phyloP scores from a whole-genome alignment of 1,140 invertebrate genomes.

The Marisa cornuarietis region DNA sequence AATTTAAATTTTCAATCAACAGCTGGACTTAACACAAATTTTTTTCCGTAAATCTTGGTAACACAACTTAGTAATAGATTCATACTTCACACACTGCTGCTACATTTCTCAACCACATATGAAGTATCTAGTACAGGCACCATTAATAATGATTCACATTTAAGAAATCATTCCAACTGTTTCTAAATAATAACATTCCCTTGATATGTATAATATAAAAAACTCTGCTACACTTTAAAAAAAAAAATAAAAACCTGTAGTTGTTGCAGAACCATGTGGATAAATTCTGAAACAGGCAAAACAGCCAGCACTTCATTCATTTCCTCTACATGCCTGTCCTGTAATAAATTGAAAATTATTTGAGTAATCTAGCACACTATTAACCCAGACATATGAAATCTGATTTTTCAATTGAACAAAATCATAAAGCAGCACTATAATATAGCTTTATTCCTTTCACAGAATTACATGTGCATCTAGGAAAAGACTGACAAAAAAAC shows the following conservation, averaged over 20 bases:
- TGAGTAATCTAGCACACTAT: neutral
- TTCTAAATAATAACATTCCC: neutral
- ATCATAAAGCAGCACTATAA: neutral
- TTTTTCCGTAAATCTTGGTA: no score
- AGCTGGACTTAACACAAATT: no score
- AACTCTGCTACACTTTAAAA: neutral
- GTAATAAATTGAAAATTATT: neutral
- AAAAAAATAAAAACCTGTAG: neutral
- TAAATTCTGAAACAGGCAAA: neutral
- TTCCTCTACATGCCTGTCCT: neutral
- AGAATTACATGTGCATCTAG: neutral
- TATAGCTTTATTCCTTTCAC: neutral
- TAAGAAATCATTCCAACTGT: neutral
- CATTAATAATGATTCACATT: neutral
- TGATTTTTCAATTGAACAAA: neutral
- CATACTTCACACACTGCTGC: neutral
- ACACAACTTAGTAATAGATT: no score
- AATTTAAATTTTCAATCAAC: no score
- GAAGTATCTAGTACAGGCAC: neutral
- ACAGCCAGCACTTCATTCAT: slow-evolving; percentile 12
- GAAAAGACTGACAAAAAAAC: neutral
- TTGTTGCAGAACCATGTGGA: neutral
- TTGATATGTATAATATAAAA: neutral
- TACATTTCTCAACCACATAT: neutral
- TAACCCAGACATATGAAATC: neutral